Base-by-base conservation (phyloP, 1,140 invertebrate genomes). In the Frieseomelitta varia region DNA sequence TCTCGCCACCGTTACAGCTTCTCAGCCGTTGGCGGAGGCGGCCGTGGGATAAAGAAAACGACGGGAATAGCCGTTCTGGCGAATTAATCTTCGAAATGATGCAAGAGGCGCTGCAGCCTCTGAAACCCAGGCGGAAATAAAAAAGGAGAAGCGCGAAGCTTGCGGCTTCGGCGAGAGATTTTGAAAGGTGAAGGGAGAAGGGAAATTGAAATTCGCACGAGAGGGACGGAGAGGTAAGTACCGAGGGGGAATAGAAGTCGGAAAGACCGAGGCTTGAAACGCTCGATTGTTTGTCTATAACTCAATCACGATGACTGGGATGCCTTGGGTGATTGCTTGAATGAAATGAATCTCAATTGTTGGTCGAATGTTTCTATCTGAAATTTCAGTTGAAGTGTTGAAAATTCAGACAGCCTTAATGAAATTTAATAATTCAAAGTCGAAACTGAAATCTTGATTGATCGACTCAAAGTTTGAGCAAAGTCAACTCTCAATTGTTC, bases 61-160 rank as follows among this genome's bases (percentile, higher is more conserved):
- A 21, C 55, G 81, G 55, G 75, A 53, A 69, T 53, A 30, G 69
- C 69, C 73, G 73, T 73, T 71, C 81, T 53, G 67, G 69, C 76
- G 78, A 89, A 89, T 89, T 89, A 81, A 86, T 89, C 86, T 86
- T 89, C 86, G 79, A 85, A 89, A 88, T 88, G 88, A 89, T 88
- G 79, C 82, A 79, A 85, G 39, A 47, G 76, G 34, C 85, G 72
- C 74, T 21, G 65, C 56, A 47, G 39, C 27, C 15, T 51, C 34
- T 56, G 83, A 47, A 78, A 47, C 53, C 74, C 65, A 74, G 61
- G 68, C 71, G 81, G 85, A 82, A 79, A 75, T 68, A 69, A 85
- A 81, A 65, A 85, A 79, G 65, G 55, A 84, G 77, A 65, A 81
- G 34, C n/a, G 58, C 15, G 55, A 81, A 71, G 81, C 75, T 78